phyloP scores from a whole-genome alignment of 2,113 vertebrate genomes.

The Regulus satrapa region DNA sequence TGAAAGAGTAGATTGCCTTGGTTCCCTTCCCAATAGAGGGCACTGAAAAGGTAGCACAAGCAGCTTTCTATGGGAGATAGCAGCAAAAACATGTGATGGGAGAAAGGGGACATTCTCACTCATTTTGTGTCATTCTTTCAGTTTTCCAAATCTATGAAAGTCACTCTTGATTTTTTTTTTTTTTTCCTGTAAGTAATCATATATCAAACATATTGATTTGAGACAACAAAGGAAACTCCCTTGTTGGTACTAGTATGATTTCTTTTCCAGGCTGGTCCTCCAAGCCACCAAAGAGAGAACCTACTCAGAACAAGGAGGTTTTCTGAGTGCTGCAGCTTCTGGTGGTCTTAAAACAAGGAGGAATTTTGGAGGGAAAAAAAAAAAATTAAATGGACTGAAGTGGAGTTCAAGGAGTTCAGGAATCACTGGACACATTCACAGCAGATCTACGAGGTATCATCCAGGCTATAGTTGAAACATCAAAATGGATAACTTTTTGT shows the following conservation, averaged over 20 bases:
- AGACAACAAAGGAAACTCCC: background rate
- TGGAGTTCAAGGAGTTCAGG: background rate
- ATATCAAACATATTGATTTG: background rate
- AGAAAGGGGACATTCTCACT: background rate
- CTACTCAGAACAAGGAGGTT: background rate
- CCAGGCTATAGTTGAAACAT: background rate
- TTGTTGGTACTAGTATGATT: background rate
- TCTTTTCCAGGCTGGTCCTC: background rate
- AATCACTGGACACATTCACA: background rate
- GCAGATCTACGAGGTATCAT: background rate
- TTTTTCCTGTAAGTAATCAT: too few relatives aligned
- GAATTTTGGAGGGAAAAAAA: background rate
- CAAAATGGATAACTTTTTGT: background rate
- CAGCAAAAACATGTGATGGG: background rate
- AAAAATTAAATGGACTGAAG: background rate
- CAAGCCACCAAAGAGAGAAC: background rate
- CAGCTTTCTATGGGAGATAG: background rate
- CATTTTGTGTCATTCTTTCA: accelerated
- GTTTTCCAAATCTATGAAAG: background rate
- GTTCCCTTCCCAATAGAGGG: background rate
- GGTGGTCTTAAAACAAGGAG: background rate
- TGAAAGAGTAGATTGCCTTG: background rate
- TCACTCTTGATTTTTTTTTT: too few relatives aligned
- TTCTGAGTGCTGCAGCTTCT: background rate
- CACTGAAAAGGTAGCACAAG: accelerated